Conservation (phyloP, 1,140 invertebrate genomes). For the Globodera ellingtonae region DNA sequence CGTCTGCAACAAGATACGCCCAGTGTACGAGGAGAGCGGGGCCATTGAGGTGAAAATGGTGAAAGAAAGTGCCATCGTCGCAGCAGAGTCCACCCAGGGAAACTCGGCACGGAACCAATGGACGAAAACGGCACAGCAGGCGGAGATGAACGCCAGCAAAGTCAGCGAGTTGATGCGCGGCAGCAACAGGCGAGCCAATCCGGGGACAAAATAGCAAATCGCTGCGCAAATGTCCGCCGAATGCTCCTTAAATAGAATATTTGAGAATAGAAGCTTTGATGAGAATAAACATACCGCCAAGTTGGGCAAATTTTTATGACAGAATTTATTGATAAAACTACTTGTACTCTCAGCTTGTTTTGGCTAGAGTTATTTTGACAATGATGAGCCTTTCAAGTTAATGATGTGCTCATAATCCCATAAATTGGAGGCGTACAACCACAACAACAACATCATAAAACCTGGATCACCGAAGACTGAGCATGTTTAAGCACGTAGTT, state of each 20-base stretch:
- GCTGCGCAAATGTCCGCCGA: conserved; percentile 62
- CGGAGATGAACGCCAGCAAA: conserved; percentile 47
- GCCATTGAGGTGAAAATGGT: conserved; percentile 61
- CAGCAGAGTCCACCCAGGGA: conserved; percentile 56
- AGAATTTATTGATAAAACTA: conserved; percentile 12
- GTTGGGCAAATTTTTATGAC: not conserved
- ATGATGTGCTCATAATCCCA: too few species aligned
- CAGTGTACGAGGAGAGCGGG: conserved; percentile 61
- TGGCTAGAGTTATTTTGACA: too few species aligned
- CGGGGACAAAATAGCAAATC: conserved; percentile 60
- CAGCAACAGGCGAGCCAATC: conserved; percentile 57
- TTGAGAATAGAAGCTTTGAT: not conserved
- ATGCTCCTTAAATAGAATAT: conserved; percentile 55
- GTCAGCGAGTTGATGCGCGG: conserved; percentile 61
- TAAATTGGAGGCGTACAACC: not conserved
- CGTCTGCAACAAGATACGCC: conserved; percentile 61
- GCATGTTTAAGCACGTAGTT: conserved; percentile 59
- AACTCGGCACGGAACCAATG: conserved; percentile 51
- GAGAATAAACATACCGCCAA: not conserved
- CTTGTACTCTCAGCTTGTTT: too few species aligned
- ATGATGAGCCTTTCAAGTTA: too few species aligned
- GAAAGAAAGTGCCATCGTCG: conserved; percentile 57
- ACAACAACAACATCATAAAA: conserved; percentile 10
- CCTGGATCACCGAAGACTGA: conserved; percentile 50
- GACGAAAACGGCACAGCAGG: conserved; percentile 45